phyloP scores from a whole-genome alignment of 2,888 invertebrate genomes.

The Lamproptera curius region DNA sequence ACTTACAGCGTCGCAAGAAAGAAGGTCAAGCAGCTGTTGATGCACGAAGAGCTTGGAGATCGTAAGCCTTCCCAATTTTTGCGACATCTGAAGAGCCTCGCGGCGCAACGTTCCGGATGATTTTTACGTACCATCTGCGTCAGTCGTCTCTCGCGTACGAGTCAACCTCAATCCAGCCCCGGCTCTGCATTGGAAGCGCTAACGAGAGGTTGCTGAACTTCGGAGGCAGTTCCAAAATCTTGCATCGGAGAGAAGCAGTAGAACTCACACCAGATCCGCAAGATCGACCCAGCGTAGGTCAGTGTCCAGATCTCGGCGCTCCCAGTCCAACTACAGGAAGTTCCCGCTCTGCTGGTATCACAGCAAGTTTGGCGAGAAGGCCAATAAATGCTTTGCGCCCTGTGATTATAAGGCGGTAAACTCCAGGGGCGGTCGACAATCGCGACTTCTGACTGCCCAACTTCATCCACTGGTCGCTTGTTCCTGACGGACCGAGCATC shows the following conservation, averaged over 20 bases:
- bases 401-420: conserved; percentile 22
- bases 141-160: conserved; percentile 5
- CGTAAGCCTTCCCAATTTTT: conserved; percentile 10
- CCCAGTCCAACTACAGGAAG: background rate
- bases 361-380: conserved; percentile 10
- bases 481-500: conserved; percentile 26
- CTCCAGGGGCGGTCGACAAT: conserved; percentile 29
- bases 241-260: conserved; percentile 5
- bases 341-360: conserved; percentile 15
- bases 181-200: conserved; percentile 11
- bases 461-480: conserved; percentile 26
- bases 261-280: background rate
- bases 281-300: too few relatives aligned
- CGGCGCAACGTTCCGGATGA: conserved; percentile 15
- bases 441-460: conserved; percentile 29
- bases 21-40: conserved; percentile 1
- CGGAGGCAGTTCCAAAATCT: conserved; percentile 10
- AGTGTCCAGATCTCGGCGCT: background rate
- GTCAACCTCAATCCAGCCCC: conserved; percentile 21
- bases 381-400: conserved; percentile 3
- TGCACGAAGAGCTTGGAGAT: conserved; percentile 14
- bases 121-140: conserved; percentile 11
- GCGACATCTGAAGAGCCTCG: conserved; percentile 2
- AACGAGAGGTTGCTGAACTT: conserved; percentile 19
- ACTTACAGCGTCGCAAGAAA: conserved; percentile 1